Conservation (phyloP, 2,888 invertebrate genomes). For the Torymus texanus region DNA sequence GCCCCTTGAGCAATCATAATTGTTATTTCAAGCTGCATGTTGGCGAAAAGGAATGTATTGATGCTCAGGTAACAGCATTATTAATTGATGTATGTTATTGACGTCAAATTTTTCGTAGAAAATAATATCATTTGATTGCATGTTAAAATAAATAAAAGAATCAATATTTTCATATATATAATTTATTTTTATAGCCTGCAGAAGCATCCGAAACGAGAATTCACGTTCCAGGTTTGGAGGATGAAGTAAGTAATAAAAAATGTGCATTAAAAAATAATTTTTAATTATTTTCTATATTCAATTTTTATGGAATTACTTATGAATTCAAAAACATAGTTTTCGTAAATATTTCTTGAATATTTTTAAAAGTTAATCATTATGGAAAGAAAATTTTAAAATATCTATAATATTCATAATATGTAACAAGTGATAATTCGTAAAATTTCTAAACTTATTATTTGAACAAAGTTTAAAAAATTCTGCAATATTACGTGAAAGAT, state of each 20-base stretch:
- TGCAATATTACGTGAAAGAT: too few species aligned
- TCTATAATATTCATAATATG: too few species aligned
- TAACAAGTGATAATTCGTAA: too few species aligned
- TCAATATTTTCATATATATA: constrained; percentile 20
- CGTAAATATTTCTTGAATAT: too few species aligned
- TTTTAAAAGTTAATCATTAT: too few species aligned
- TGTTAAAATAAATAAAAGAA: constrained; percentile 23
- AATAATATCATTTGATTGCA: constrained; percentile 49
- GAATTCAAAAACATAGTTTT: too few species aligned
- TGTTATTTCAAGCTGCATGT: constrained; percentile 78
- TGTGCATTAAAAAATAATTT: neutral
- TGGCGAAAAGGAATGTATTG: constrained; percentile 79
- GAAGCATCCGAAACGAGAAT: constrained; percentile 89
- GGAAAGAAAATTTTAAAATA: too few species aligned
- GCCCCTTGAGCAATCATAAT: constrained; percentile 59
- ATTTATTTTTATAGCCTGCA: constrained; percentile 79
- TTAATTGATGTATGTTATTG: constrained; percentile 49
- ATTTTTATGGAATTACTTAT: too few species aligned
- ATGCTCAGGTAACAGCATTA: constrained; percentile 80
- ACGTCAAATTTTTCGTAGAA: constrained; percentile 53
- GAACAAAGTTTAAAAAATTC: too few species aligned
- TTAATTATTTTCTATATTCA: neutral
- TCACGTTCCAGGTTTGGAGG: constrained; percentile 83
- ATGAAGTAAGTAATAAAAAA: constrained; percentile 71
- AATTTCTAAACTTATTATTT: too few species aligned